Conservation (phyloP, 2,113 vertebrate species). For the Cnemophilus loriae region DNA sequence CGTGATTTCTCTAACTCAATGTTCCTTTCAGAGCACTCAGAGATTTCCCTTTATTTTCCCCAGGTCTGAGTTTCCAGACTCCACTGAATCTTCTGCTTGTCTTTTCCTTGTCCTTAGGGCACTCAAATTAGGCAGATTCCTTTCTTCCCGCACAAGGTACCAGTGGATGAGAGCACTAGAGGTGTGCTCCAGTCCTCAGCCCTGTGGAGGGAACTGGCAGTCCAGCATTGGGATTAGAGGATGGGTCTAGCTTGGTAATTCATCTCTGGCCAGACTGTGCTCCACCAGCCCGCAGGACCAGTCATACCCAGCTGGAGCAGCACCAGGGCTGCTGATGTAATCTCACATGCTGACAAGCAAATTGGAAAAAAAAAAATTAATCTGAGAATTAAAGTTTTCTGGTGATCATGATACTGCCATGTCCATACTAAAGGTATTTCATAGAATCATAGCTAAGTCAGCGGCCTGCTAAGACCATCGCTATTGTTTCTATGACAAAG, state of each 20-base stretch:
- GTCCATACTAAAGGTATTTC: not conserved
- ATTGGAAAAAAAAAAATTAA: not conserved
- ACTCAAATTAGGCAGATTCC: not conserved
- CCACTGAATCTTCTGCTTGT: not conserved
- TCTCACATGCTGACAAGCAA: not conserved
- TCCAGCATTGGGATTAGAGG: not conserved
- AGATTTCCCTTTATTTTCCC: not conserved
- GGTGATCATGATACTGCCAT: accelerated
- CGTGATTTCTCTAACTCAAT: not conserved
- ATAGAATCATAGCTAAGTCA: not conserved
- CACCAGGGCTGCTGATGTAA: not conserved
- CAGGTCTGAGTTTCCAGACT: not conserved
- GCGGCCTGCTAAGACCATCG: not conserved
- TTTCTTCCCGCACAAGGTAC: not conserved
- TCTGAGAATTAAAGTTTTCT: not conserved
- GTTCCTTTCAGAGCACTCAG: not conserved
- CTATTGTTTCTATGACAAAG: not conserved
- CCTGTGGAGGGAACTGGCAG: not conserved
- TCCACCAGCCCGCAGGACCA: not conserved
- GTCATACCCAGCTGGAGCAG: not conserved
- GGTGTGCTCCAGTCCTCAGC: not conserved
- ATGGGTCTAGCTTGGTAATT: not conserved
- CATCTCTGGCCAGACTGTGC: not conserved
- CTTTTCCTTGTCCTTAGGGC: not conserved
- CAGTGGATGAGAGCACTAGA: not conserved